Evolutionary conservation across 2,113 vertebrate species (phyloP), one percentile per base, ranked within the genome.

Genomic region (Lathamus discolor): DNA sequence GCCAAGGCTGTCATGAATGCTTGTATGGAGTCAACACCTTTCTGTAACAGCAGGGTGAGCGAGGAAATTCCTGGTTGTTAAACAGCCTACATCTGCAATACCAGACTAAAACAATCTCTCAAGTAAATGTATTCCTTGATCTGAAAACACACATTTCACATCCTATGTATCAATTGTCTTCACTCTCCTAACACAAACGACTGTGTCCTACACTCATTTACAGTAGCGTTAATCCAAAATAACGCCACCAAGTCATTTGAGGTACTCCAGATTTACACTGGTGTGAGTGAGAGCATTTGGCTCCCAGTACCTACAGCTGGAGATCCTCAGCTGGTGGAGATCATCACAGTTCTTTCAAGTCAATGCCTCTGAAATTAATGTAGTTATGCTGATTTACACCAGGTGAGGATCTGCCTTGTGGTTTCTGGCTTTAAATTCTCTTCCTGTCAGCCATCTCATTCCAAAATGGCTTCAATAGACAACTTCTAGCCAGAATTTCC

Each of bases 401-500:
- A 96, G 93, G 95, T 95, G 88, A 94, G 92, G 91, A 94, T 94
- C 70, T 91, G 93, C 80, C 90, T 78, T 90, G 92, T 68, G 93
- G 93, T 93, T 92, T 95, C 80, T 91, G 86, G 74, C 57, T 94
- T 92, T 90, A 73, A 88, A 63, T 88, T 92, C 77, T 84, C 83
- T 95, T 96, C 92, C 95, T 91, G 86, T 86, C 91, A 97, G 74
- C 59, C 18, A 0, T 91, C 83, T 93, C 74, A n/a, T 89, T 93
- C 86, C 74, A 94, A 95, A 94, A 92, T 94, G 62, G 74, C 94
- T 96, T 96, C 95, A 96, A 92, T 67, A 96, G 93, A 92, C 73
- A 94, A 52, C 81, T 94, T 93, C 92, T 89, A 94, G 86, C 83
- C 83, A 97, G 95, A 96, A 89, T 96, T 95, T 93, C 91, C 92